A percentile compares a stretch with the other conserved stretches of the same genome.
These are phyloP conservation scores for Enoplosus armatus DNA, from an alignment of 2,797 vertebrate species.

Conservation along the genomic window DNA sequence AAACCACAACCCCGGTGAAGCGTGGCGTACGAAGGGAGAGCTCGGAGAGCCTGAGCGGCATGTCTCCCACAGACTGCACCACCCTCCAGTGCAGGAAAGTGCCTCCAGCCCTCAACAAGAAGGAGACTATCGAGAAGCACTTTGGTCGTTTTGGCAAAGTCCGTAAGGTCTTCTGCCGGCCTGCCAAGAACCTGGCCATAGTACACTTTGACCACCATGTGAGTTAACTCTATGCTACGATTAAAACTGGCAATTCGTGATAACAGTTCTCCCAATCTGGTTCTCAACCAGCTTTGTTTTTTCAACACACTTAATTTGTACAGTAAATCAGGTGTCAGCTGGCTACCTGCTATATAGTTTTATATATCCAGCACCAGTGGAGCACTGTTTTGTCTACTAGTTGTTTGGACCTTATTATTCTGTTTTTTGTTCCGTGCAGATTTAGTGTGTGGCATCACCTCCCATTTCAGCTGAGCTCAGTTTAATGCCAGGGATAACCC, in stretches of 20 bases:
- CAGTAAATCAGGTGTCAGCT: background rate
- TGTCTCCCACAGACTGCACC: conserved; percentile 82
- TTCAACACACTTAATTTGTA: background rate
- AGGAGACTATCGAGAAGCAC: conserved; percentile 86
- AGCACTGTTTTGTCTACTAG: background rate
- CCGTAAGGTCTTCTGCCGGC: conserved; percentile 83
- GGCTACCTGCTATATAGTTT: background rate
- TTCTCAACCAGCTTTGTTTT: background rate
- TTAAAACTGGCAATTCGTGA: background rate
- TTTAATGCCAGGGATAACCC: background rate
- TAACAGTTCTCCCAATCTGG: background rate
- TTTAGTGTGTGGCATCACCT: background rate
- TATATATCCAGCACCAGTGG: background rate
- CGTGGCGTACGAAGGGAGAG: conserved; percentile 81
- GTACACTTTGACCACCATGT: conserved; percentile 93
- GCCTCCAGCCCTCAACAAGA: conserved; percentile 87
- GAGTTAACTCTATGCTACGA: conserved; percentile 67
- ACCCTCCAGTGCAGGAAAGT: conserved; percentile 89
- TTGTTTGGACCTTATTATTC: background rate
- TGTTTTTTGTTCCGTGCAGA: background rate
- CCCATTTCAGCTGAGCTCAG: background rate
- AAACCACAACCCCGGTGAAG: conserved; percentile 47
- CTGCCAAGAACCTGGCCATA: conserved; percentile 85
- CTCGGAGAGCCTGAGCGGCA: conserved; percentile 80
- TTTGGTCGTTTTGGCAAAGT: conserved; percentile 91